Evolutionary conservation across 2,888 invertebrate genomes (phyloP).

Genomic region (Andrena haemorrhoa): DNA sequence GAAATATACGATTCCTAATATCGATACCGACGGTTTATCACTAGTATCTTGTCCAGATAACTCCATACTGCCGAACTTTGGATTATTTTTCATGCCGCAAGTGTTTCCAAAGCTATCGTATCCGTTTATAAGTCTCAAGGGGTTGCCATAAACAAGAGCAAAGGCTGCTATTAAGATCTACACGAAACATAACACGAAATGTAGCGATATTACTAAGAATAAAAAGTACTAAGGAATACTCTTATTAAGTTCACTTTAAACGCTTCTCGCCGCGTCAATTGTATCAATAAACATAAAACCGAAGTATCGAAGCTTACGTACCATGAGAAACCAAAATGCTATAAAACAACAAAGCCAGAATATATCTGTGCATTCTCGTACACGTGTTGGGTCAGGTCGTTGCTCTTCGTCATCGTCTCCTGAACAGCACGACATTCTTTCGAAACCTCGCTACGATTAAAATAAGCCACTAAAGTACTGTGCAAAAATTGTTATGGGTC

Average conservation of each 20-base stretch:
- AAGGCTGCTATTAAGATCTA: conserved; percentile 94
- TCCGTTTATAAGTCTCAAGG: conserved; percentile 94
- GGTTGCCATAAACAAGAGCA: conserved; percentile 95
- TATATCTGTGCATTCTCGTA: conserved; percentile 93
- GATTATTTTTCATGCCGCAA: conserved; percentile 94
- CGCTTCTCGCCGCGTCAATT: background rate
- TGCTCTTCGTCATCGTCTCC: conserved; percentile 81
- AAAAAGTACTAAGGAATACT: background rate
- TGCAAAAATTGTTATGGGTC: conserved; percentile 19
- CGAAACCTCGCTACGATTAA: background rate
- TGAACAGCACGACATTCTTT: conserved; percentile 78
- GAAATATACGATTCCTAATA: conserved; percentile 15
- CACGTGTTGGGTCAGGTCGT: conserved; percentile 85
- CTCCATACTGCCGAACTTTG: conserved; percentile 90
- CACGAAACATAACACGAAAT: conserved; percentile 69
- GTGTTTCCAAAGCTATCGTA: conserved; percentile 98
- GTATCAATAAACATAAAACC: background rate
- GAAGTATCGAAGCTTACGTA: conserved; percentile 82
- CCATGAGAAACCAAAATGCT: conserved; percentile 94
- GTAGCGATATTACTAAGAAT: conserved; percentile 39
- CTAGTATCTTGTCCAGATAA: conserved; percentile 93
- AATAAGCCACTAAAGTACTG: conserved; percentile 35
- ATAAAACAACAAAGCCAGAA: conserved; percentile 93
- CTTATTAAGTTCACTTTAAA: conserved; percentile 11
- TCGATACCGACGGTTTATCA: conserved; percentile 87